Evolutionary conservation across 1,140 invertebrate genomes (phyloP).

Genomic region (Hormaphis cornu): DNA sequence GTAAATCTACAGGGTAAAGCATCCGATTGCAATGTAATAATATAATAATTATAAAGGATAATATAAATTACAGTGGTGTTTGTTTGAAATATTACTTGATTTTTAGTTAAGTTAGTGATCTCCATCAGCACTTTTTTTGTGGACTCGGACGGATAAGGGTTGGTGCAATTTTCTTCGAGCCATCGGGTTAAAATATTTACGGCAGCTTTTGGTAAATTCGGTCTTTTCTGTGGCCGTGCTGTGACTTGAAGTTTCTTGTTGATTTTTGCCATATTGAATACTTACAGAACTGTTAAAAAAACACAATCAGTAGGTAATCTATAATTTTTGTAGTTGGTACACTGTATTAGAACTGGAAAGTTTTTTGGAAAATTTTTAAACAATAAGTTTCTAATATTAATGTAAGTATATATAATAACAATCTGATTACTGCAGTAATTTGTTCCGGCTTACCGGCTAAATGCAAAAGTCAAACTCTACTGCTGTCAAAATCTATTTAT

Average conservation of each 20-base stretch:
- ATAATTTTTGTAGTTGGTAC: no score
- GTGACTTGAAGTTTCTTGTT: conserved; percentile 20
- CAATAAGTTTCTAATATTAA: no score
- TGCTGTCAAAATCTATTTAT: conserved; percentile 32
- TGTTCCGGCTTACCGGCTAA: conserved; percentile 24
- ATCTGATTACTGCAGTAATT: background rate
- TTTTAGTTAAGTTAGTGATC: conserved; percentile 19
- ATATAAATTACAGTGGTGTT: background rate
- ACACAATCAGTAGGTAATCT: no score
- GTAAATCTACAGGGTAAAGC: conserved; percentile 6
- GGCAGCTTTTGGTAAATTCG: conserved; percentile 18
- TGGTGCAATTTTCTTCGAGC: conserved; percentile 21
- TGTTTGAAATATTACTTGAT: conserved; percentile 4
- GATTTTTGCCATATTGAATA: conserved; percentile 16
- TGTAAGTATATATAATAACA: background rate
- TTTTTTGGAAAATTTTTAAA: no score
- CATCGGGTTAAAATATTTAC: conserved; percentile 17
- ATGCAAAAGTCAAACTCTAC: background rate
- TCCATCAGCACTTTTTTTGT: conserved; percentile 18
- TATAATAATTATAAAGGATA: background rate
- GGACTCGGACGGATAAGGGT: conserved; percentile 11
- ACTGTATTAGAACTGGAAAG: no score
- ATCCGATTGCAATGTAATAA: no score
- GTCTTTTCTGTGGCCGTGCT: conserved; percentile 3
- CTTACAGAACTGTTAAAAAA: no score